A percentile compares a stretch with the other conserved stretches of the same genome.
phyloP scores from a whole-genome alignment of 1,140 invertebrate genomes.

The Euura lappo region DNA sequence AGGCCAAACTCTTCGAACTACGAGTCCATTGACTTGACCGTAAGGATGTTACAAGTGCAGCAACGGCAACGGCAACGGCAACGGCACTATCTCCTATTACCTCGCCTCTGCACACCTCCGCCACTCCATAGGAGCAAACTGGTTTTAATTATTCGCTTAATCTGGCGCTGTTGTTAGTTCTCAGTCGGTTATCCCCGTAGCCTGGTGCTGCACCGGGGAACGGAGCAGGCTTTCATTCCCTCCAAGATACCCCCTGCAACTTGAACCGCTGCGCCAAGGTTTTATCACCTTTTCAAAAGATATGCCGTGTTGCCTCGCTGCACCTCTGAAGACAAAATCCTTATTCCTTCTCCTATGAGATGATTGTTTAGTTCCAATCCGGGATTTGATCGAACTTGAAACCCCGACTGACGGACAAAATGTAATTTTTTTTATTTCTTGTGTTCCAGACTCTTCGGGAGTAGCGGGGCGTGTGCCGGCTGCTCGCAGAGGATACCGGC shows the following conservation, averaged over 20 bases:
- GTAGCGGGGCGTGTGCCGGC: slow-evolving; percentile 82
- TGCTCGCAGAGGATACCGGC: slow-evolving; percentile 91
- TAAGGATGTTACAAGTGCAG: no score
- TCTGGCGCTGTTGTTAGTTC: slow-evolving; percentile 1
- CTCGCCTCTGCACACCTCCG: not conserved
- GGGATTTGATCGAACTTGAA: no score
- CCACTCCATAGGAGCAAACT: not conserved
- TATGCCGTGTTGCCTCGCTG: not conserved
- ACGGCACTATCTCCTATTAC: not conserved
- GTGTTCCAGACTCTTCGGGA: slow-evolving; percentile 85
- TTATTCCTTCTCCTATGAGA: no score
- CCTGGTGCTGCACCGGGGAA: not conserved
- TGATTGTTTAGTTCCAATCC: no score
- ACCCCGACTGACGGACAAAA: no score
- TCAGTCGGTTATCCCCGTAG: not conserved
- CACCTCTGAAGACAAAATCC: no score
- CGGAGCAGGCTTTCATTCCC: slow-evolving; percentile 1
- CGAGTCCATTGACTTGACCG: no score
- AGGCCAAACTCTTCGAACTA: not conserved
- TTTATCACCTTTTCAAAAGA: slow-evolving; percentile 3
- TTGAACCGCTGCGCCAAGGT: not conserved
- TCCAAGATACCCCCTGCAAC: not conserved
- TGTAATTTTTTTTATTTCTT: slow-evolving; percentile 17
- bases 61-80: no score
- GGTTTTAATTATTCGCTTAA: slow-evolving; percentile 7